phyloP scores from a whole-genome alignment of 2,113 vertebrate species.

The Tachycineta bicolor region DNA sequence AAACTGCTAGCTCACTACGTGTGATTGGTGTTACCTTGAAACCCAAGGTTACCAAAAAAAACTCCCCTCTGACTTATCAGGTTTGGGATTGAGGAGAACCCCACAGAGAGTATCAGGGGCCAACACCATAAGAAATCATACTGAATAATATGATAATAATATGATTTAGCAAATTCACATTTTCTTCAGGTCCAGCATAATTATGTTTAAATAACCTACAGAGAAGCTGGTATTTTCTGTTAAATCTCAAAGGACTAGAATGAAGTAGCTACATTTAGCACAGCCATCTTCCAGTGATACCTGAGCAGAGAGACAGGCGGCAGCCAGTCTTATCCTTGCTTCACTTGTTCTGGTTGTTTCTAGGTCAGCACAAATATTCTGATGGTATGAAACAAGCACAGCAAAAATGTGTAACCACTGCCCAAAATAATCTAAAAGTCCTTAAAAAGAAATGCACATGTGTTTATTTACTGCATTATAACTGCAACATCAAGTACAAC shows the following conservation, averaged over 20 bases:
- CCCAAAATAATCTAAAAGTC: not conserved
- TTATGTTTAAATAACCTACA: not conserved
- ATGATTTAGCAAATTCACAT: not conserved
- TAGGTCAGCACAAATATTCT: not conserved
- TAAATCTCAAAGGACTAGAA: not conserved
- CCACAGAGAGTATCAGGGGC: not conserved
- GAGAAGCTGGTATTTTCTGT: not conserved
- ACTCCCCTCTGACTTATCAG: not conserved
- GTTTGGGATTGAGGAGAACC: not conserved
- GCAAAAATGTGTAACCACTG: not conserved
- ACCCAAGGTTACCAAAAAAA: not conserved
- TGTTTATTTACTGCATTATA: conserved; percentile 47
- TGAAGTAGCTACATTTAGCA: not conserved
- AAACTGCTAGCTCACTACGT: not conserved
- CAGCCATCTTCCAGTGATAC: not conserved
- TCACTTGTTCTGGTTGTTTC: not conserved
- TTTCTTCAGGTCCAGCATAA: not conserved
- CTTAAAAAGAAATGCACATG: conserved; percentile 30
- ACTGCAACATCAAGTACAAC: not conserved
- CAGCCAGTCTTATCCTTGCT: not conserved
- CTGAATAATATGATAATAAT: not conserved
- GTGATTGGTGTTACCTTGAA: not conserved
- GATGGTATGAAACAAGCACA: not conserved
- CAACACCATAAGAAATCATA: not conserved
- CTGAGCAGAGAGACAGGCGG: not conserved